Evolutionary conservation across 2,888 invertebrate species (phyloP).

Genomic region (Ormyrus nitidulus): DNA sequence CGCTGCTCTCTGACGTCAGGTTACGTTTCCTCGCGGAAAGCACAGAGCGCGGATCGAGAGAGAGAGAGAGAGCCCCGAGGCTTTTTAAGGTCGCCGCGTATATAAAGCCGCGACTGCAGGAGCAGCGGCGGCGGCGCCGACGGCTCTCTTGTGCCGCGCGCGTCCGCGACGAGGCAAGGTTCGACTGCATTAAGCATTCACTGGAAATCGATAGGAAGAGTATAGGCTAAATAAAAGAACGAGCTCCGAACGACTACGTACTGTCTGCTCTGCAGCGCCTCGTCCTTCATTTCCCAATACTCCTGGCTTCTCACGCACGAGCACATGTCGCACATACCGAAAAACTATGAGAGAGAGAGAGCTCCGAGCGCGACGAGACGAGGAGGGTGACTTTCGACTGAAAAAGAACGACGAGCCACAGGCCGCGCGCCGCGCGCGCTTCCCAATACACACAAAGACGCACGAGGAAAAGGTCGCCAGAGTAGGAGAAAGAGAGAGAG

Average conservation of each 20-base stretch:
- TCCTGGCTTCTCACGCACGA: conserved; percentile 13
- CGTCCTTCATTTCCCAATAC: conserved; percentile 12
- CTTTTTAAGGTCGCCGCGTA: background rate
- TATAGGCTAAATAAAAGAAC: background rate
- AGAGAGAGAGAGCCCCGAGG: background rate
- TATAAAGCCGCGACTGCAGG: background rate
- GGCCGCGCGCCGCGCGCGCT: background rate
- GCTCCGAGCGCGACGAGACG: conserved; percentile 12
- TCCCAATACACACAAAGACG: background rate
- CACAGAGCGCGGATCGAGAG: background rate
- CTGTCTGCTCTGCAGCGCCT: conserved; percentile 26
- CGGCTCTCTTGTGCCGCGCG: no score
- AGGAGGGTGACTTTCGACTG: no score
- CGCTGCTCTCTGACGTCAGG: no score
- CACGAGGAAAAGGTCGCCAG: background rate
- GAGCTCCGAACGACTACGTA: background rate
- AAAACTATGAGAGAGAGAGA: conserved; percentile 1
- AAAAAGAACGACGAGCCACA: background rate
- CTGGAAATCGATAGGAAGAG: no score
- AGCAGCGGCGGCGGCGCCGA: no score
- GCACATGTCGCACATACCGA: conserved; percentile 12
- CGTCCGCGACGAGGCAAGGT: no score
- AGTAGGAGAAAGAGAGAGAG: background rate
- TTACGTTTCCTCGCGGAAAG: background rate
- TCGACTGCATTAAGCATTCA: no score